These are phyloP conservation scores for Spodoptera exigua DNA, from an alignment of 2,888 invertebrate species.

Conservation along the genomic window DNA sequence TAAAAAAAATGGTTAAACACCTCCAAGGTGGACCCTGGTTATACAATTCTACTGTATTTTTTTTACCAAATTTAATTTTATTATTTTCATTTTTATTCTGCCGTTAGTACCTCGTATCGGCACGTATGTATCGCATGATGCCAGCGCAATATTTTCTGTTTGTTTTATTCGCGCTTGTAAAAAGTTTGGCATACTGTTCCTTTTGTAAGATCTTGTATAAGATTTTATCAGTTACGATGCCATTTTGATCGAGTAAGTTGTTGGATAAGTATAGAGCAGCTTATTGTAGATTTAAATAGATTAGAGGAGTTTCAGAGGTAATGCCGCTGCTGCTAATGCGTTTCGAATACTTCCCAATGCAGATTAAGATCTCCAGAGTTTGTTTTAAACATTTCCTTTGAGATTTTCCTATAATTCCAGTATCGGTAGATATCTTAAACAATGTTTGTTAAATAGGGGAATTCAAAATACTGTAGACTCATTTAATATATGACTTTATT, in stretches of 20 bases:
- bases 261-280: slow-evolving; percentile 1
- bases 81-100: neutral
- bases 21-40: too few species aligned
- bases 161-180: slow-evolving; percentile 35
- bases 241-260: slow-evolving; percentile 30
- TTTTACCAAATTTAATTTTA: neutral
- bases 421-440: too few species aligned
- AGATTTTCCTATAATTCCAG: too few species aligned
- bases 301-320: slow-evolving; percentile 5
- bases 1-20: too few species aligned
- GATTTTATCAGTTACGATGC: slow-evolving; percentile 28
- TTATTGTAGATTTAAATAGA: slow-evolving; percentile 24
- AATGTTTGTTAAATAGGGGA: too few species aligned
- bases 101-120: slow-evolving; percentile 3
- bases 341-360: too few species aligned
- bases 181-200: slow-evolving; percentile 24
- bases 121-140: slow-evolving; percentile 15
- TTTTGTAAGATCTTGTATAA: slow-evolving; percentile 7
- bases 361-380: too few species aligned
- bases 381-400: too few species aligned
- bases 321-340: too few species aligned
- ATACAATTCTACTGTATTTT: too few species aligned
- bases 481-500: too few species aligned
- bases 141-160: slow-evolving; percentile 41
- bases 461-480: too few species aligned